Evolutionary conservation across 2,113 vertebrate genomes (phyloP), one percentile per base, ranked within the genome.

Genomic region (Mola mola): DNA sequence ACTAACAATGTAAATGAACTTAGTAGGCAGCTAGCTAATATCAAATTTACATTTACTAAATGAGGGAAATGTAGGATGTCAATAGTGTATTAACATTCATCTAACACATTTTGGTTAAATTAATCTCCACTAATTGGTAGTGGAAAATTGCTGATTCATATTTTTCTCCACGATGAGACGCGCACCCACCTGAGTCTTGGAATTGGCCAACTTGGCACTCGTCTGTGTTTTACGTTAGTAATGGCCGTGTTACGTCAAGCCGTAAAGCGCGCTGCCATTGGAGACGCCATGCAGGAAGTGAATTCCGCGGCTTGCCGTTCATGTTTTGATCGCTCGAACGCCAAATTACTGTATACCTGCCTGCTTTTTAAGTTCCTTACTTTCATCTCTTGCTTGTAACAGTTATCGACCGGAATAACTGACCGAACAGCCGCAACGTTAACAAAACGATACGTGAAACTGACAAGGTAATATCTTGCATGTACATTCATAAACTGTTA

Each of bases 251-350:
- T 75, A 31, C 20, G 62, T 49, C 42, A 3, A 17, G 88, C 81
- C 90, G 90, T 91, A 92, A 92, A 93, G 84, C 61, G 5, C 12
- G 91, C 92, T 91, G 88, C 89, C 75, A 82, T 9, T 19, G 80
- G 88, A 74, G 48, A 91, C 79, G 29, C 24, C 25, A 82, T 81
- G 62, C 61, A 85, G 92, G 91, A 93, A 92, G 91, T 91, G 47
- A 72, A 77, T 83, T 81, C 36, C 48, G 25, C 47, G 20, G 72
- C 36, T 21, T 19, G n/a, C 2, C 24, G 26, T 38, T 62, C 15
- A 67, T 69, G 72, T 80, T 84, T 81, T 81, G 64, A 64, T 31
- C 75, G 42, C 28, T 57, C 41, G 28, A 17, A 24, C 5, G 16
- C 10, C 17, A 17, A 17, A 25, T 20, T 44, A 10, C 17, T 38